These are phyloP conservation scores for Palloptera scutellata DNA, from an alignment of 2,888 invertebrate species.

Conservation along the genomic window DNA sequence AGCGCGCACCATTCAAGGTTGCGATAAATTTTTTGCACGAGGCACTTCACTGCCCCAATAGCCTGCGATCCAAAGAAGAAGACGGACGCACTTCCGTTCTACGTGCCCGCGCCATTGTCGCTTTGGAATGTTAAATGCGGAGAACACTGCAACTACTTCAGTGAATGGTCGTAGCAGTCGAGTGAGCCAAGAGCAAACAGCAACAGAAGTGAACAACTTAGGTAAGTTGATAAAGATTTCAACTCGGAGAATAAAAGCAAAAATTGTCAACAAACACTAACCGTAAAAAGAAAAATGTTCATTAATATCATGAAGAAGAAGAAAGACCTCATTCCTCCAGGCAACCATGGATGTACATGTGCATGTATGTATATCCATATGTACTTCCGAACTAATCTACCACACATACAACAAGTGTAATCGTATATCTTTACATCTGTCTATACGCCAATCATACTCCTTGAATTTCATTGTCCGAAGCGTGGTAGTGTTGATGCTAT, in stretches of 20 bases:
- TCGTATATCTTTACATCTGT: neutral
- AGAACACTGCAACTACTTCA: slow-evolving; percentile 59
- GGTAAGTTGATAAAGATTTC: slow-evolving; percentile 29
- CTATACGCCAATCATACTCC: no score
- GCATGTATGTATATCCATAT: neutral
- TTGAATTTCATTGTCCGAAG: no score
- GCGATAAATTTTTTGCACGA: neutral
- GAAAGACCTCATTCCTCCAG: neutral
- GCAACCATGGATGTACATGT: neutral
- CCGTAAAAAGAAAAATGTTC: no score
- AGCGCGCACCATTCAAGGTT: neutral
- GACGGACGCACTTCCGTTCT: no score
- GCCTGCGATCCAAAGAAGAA: no score
- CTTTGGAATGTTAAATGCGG: slow-evolving; percentile 64
- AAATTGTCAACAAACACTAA: no score
- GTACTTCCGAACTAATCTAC: neutral
- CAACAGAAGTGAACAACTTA: slow-evolving; percentile 41
- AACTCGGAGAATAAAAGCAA: slow-evolving; percentile 6
- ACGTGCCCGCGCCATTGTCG: no score
- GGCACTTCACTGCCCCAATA: no score
- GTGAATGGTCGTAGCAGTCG: slow-evolving; percentile 58
- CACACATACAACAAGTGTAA: neutral
- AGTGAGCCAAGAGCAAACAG: slow-evolving; percentile 45
- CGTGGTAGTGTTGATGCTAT: no score
- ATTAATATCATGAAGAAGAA: slow-evolving; percentile 23